Conservation (phyloP, 2,113 vertebrate genomes). For the Microtus oregoni region DNA sequence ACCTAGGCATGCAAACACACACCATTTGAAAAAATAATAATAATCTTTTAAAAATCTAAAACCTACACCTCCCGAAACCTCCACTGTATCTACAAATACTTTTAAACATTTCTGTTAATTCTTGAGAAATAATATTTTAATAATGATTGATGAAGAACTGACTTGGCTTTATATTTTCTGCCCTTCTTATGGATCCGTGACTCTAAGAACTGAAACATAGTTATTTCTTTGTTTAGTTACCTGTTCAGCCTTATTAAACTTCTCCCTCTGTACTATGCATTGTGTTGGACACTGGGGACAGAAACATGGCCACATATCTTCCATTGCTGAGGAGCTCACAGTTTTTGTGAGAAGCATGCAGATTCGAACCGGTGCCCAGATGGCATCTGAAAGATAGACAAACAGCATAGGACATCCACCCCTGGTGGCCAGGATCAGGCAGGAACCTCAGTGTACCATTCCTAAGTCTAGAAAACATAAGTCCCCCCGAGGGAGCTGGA, state of each 20-base stretch:
- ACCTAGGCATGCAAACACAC: background rate
- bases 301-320: background rate
- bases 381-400: background rate
- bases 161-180: slow-evolving; percentile 34
- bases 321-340: background rate
- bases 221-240: slow-evolving; percentile 30
- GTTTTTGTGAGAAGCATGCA: background rate
- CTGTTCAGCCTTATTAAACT: slow-evolving; percentile 8
- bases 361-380: background rate
- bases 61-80: slow-evolving; percentile 37
- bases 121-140: slow-evolving; percentile 16
- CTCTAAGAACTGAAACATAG: background rate
- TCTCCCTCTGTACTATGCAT: background rate
- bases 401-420: background rate
- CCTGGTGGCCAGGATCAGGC: background rate
- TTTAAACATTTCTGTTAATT: slow-evolving; percentile 44
- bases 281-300: background rate
- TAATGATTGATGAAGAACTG: slow-evolving; percentile 21
- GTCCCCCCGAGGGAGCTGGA: background rate
- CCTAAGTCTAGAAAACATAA: background rate
- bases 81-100: slow-evolving; percentile 32
- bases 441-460: background rate
- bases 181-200: background rate
- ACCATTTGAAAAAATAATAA: background rate
- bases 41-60: background rate